Evolutionary conservation across 2,888 invertebrate genomes (phyloP).

Genomic region (Steromphala cineraria): DNA sequence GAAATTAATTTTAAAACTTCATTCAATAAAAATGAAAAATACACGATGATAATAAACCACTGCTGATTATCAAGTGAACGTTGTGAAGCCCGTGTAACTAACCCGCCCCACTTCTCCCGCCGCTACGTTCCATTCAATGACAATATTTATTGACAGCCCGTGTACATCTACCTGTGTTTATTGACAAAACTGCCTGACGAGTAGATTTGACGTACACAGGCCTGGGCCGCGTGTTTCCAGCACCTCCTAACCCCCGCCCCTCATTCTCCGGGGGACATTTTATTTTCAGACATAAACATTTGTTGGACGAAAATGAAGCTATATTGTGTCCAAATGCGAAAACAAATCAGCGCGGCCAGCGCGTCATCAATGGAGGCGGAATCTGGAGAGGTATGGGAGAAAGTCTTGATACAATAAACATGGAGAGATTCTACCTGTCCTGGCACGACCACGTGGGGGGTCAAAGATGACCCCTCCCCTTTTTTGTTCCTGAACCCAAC

Average conservation of each 20-base stretch:
- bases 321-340: conserved; percentile 23
- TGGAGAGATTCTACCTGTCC: neutral
- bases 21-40: too few relatives aligned
- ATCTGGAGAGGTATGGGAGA: neutral
- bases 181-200: neutral
- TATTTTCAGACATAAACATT: conserved; percentile 12
- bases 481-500: too few relatives aligned
- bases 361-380: neutral
- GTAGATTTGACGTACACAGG: neutral
- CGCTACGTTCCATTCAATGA: too few relatives aligned
- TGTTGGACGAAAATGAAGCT: conserved; percentile 13
- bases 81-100: too few relatives aligned
- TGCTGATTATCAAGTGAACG: too few relatives aligned
- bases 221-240: neutral
- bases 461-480: neutral
- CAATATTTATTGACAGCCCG: too few relatives aligned
- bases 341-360: neutral
- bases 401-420: conserved; percentile 9
- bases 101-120: too few relatives aligned
- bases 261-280: neutral
- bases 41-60: too few relatives aligned
- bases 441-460: neutral
- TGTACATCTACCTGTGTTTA: neutral
- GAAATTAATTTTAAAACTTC: too few relatives aligned
- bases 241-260: neutral